These are phyloP conservation scores for Cottoperca gobio DNA, from an alignment of 2,797 vertebrate genomes.

Conservation along the genomic window DNA sequence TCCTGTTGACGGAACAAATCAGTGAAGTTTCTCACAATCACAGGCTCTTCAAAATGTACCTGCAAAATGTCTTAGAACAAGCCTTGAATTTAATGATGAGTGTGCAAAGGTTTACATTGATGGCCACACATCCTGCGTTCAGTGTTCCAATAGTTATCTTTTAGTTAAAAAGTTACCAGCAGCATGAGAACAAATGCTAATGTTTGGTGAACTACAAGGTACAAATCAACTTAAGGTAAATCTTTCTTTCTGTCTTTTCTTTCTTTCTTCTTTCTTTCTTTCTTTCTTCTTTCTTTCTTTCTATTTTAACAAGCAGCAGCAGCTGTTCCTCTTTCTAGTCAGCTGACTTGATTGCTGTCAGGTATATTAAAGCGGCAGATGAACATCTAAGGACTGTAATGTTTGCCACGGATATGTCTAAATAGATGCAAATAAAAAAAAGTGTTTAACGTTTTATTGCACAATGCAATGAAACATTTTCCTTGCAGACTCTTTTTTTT, in stretches of 20 bases:
- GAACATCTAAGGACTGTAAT: neutral
- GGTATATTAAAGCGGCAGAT: neutral
- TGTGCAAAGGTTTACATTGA: neutral
- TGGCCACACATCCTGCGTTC: neutral
- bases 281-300: too few species aligned
- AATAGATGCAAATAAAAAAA: too few species aligned
- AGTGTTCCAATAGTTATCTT: neutral
- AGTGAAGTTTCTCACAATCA: neutral
- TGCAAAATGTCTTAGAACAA: neutral
- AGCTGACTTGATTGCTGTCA: neutral
- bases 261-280: too few species aligned
- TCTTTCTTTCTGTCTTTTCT: too few species aligned
- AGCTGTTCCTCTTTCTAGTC: neutral
- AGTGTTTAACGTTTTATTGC: too few species aligned
- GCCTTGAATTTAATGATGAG: neutral
- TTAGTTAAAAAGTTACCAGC: slow-evolving; percentile 24
- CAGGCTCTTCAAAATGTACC: neutral
- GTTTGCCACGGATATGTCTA: neutral
- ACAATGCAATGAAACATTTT: neutral
- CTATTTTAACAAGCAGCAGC: neutral
- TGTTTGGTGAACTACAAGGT: slow-evolving; percentile 17
- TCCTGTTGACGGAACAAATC: neutral
- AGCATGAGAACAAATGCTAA: neutral
- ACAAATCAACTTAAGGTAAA: too few species aligned
- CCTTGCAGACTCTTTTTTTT: too few species aligned